These are phyloP conservation scores for Cremastinae sp. DNA, from an alignment of 2,888 invertebrate species.

Conservation along the genomic window DNA sequence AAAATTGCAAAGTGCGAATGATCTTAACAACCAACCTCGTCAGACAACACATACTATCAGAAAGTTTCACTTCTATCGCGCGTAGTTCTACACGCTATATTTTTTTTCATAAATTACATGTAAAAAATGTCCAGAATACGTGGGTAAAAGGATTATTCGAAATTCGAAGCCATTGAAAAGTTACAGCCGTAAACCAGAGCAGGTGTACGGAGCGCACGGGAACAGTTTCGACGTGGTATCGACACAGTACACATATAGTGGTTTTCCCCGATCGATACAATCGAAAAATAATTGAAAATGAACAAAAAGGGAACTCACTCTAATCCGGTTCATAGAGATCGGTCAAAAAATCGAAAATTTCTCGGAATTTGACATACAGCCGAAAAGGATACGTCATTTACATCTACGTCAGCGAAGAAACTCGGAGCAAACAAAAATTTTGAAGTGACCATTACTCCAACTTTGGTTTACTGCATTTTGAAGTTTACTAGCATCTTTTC, in stretches of 20 bases:
- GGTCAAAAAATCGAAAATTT: slow-evolving; percentile 24
- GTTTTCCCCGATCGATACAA: no score
- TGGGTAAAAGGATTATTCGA: slow-evolving; percentile 13
- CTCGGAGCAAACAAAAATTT: slow-evolving; percentile 28
- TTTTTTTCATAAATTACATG: no score
- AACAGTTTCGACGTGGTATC: neutral
- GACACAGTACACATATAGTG: neutral
- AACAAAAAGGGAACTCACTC: slow-evolving; percentile 13
- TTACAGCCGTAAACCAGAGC: slow-evolving; percentile 14
- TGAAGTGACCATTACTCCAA: slow-evolving; percentile 8
- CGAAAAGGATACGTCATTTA: slow-evolving; percentile 16
- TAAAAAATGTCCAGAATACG: slow-evolving; percentile 19
- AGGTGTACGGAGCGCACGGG: neutral
- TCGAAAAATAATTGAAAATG: slow-evolving; percentile 17
- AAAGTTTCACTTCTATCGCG: no score
- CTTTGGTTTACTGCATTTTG: no score
- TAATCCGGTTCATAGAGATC: slow-evolving; percentile 18
- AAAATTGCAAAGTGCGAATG: no score
- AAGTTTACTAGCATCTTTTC: neutral
- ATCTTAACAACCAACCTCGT: no score
- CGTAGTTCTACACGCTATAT: no score
- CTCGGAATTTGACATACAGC: slow-evolving; percentile 13
- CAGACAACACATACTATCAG: no score
- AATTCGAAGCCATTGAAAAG: slow-evolving; percentile 9
- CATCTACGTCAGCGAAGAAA: slow-evolving; percentile 35